Conservation (phyloP, 2,113 vertebrate species). For the Gobiocypris rarus region DNA sequence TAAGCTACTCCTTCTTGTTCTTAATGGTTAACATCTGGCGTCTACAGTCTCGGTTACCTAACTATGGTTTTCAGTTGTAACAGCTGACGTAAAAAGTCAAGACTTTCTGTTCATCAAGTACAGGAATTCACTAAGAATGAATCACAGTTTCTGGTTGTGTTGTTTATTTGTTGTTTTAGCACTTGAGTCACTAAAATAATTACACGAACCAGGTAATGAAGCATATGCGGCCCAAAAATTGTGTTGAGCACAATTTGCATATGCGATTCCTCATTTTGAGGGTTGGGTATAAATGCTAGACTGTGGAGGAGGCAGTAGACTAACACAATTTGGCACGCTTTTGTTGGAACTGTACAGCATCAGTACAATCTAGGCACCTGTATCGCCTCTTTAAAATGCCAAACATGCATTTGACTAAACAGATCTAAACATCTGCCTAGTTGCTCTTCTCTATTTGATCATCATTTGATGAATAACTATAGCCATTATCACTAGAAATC, state of each 20-base stretch:
- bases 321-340: not conserved
- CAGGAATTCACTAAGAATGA: not conserved
- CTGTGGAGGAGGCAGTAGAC: not conserved
- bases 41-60: not conserved
- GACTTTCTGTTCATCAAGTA: conserved; percentile 1
- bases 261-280: not conserved
- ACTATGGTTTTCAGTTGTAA: not conserved
- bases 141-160: not conserved
- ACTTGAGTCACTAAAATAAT: not conserved
- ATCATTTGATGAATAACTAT: not conserved
- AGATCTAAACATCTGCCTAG: too few relatives aligned
- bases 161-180: not conserved
- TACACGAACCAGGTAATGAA: not conserved
- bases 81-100: conserved; percentile 3
- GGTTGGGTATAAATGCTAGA: not conserved
- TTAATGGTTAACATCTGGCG: conserved; percentile 28
- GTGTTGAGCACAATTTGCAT: not conserved
- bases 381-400: not conserved
- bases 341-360: not conserved
- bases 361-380: not conserved
- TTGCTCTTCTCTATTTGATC: not conserved
- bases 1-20: conserved; percentile 35
- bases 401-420: too few relatives aligned
- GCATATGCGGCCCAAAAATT: not conserved
- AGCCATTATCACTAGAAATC: not conserved